A percentile compares a stretch with the other conserved stretches of the same genome.
These are phyloP conservation scores for Saccopteryx leptura DNA, from an alignment of 2,113 vertebrate species.

Conservation along the genomic window DNA sequence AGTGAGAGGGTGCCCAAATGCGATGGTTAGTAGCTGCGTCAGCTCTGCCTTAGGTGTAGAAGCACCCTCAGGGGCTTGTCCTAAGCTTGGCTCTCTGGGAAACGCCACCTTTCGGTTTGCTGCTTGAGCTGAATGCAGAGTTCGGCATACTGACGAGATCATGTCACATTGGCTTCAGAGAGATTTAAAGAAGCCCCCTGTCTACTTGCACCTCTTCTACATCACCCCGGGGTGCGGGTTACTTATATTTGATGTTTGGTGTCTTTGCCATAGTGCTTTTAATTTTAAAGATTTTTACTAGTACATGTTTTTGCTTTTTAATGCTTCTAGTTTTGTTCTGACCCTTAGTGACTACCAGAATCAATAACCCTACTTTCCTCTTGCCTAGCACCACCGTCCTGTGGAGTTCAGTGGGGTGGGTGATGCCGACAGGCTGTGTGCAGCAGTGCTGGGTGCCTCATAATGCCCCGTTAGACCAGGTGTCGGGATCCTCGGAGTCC, in stretches of 20 bases:
- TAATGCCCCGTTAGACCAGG: background rate
- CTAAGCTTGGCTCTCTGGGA: background rate
- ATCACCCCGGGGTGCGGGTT: background rate
- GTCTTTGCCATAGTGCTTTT: background rate
- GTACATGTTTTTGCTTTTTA: background rate
- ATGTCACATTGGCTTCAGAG: background rate
- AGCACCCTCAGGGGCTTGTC: constrained; percentile 39
- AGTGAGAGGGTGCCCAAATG: constrained; percentile 91
- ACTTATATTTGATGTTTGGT: background rate
- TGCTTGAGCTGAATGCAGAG: background rate
- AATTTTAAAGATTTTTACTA: constrained; percentile 34
- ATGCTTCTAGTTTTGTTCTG: constrained; percentile 25
- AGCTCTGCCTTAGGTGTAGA: constrained; percentile 85
- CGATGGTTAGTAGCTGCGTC: constrained; percentile 93
- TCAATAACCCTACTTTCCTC: background rate
- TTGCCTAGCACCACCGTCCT: background rate
- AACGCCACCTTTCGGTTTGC: background rate
- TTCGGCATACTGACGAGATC: background rate
- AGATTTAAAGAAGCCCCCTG: background rate
- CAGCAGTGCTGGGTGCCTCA: background rate
- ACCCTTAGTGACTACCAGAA: background rate
- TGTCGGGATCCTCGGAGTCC: background rate
- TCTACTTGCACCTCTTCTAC: background rate
- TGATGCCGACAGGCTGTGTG: background rate
- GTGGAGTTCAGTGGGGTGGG: background rate